phyloP scores from a whole-genome alignment of 2,113 vertebrate genomes.

The Vulpes lagopus region DNA sequence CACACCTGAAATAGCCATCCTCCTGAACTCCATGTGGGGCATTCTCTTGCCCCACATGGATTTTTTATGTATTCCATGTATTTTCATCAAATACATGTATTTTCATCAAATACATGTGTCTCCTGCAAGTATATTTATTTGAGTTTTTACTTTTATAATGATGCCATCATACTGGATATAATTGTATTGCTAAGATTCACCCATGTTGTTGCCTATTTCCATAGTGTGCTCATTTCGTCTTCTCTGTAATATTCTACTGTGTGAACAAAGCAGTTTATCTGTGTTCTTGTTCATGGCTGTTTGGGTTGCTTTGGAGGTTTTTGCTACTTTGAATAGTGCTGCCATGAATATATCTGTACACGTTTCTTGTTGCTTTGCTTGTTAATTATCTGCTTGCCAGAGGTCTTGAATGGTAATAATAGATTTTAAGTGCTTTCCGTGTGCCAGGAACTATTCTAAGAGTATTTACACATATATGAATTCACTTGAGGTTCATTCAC shows the following conservation, averaged over 20 bases:
- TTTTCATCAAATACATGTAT: neutral
- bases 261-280: neutral
- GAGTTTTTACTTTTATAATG: neutral
- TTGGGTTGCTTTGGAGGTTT: neutral
- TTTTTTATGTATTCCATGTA: neutral
- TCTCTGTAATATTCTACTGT: neutral
- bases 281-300: neutral
- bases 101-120: neutral
- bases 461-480: neutral
- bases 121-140: neutral
- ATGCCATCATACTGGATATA: neutral
- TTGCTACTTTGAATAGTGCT: neutral
- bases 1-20: neutral
- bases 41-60: neutral
- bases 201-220: neutral
- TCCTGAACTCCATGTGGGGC: neutral
- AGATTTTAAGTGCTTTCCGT: neutral
- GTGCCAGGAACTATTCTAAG: neutral
- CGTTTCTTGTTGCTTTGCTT: slow-evolving; percentile 22
- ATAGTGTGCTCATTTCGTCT: neutral
- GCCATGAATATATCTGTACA: neutral
- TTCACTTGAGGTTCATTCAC: neutral
- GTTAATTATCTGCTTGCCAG: neutral
- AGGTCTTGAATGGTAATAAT: neutral
- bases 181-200: neutral